Percentiles rank a stretch among this genome's conserved stretches.
These are phyloP conservation scores for Enteromius viviparus DNA, from an alignment of 2,797 vertebrate species.

Conservation along the genomic window DNA sequence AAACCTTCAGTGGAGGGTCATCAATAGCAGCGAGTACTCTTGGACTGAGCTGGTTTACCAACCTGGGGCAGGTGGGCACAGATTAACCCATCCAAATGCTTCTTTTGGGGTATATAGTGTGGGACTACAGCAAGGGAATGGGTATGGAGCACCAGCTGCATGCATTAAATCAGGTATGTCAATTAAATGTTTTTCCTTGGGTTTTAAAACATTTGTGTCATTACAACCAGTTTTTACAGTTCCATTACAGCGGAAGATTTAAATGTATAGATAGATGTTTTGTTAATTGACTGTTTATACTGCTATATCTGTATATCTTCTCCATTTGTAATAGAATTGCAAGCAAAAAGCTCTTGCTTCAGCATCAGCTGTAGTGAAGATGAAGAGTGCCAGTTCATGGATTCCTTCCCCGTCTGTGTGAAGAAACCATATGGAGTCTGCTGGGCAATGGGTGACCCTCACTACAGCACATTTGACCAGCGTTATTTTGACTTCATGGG, in stretches of 20 bases:
- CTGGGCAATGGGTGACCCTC: slow-evolving; percentile 76
- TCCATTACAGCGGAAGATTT: too few species aligned
- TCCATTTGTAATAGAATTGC: too few species aligned
- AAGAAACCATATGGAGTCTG: slow-evolving; percentile 62
- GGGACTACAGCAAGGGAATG: slow-evolving; percentile 67
- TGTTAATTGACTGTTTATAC: neutral
- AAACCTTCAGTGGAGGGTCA: slow-evolving; percentile 63
- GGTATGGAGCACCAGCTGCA: slow-evolving; percentile 72
- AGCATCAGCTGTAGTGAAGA: slow-evolving; percentile 48
- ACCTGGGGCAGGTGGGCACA: slow-evolving; percentile 39
- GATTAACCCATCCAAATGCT: slow-evolving; percentile 59
- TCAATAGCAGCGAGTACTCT: slow-evolving; percentile 73
- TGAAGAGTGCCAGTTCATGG: slow-evolving; percentile 49
- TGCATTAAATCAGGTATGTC: slow-evolving; percentile 67
- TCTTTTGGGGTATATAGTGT: slow-evolving; percentile 75
- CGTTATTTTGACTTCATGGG: slow-evolving; percentile 75
- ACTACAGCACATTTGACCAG: slow-evolving; percentile 78
- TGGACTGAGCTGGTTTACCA: slow-evolving; percentile 71
- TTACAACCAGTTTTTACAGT: neutral
- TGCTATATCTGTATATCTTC: too few species aligned
- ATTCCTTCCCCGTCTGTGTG: slow-evolving; percentile 60
- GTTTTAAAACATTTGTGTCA: neutral
- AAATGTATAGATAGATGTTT: too few species aligned
- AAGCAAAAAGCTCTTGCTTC: slow-evolving; percentile 56
- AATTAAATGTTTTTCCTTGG: neutral